phyloP scores from a whole-genome alignment of 2,113 vertebrate species.

The Hemichromis elongatus region DNA sequence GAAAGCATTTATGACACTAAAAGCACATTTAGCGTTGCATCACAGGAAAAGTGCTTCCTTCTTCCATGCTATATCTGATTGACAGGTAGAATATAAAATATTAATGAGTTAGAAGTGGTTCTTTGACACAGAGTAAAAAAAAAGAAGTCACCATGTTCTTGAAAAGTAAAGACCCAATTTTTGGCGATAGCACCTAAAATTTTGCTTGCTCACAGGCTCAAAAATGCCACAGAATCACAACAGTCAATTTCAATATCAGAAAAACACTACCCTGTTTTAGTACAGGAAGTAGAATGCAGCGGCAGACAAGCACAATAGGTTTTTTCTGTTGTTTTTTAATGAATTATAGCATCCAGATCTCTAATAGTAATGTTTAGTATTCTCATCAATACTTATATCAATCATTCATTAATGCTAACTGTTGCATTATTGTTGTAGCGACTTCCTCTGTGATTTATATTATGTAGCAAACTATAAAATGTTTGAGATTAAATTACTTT shows the following conservation, averaged over 20 bases:
- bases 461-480: background rate
- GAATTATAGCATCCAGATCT: background rate
- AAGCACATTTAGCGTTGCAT: conserved; percentile 31
- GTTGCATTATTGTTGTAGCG: background rate
- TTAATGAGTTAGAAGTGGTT: conserved; percentile 41
- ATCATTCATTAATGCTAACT: background rate
- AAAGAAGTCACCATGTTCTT: background rate
- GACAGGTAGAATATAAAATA: conserved; percentile 49
- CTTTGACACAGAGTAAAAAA: background rate
- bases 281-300: background rate
- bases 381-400: background rate
- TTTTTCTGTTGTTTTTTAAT: background rate
- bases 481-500: background rate
- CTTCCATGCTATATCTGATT: conserved; percentile 38
- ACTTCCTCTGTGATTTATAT: background rate
- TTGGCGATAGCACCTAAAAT: background rate
- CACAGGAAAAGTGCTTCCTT: conserved; percentile 18
- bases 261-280: background rate
- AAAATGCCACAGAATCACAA: background rate
- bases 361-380: background rate
- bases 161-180: background rate
- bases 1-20: conserved; percentile 36
- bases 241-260: background rate
- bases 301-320: background rate
- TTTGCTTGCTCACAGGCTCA: background rate